Base-by-base conservation (phyloP, 2,797 vertebrate genomes). In the Uromys caudimaculatus region DNA sequence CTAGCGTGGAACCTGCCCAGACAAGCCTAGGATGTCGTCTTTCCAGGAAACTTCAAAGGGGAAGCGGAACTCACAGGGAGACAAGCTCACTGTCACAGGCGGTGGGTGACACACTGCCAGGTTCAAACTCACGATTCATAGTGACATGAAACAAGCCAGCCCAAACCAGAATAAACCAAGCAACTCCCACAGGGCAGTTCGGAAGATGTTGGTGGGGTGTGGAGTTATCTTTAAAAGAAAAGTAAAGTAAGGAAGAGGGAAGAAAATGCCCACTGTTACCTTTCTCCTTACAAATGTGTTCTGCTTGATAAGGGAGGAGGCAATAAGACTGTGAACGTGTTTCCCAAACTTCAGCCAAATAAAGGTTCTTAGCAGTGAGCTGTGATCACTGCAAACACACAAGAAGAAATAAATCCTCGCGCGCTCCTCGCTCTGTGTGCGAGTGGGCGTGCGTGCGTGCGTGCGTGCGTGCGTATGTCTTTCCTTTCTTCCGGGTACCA, bases 251-350 rank as follows among this genome's bases (percentile, higher is more conserved):
- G 24, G 56, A 54, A 24, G 21, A 75, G 92, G 71, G 44, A 93
- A 50, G 60, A 52, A 87, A 54, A 24, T 21, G 23, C 47, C 35
- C 35, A 71, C 32, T 6, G 21, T 52, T 50, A 90, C 47, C 35
- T 54, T 84, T 97, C 81, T 95, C 82, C 75, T 77, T 81, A 62
- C 16, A 52, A 79, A 85, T 93, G 19, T 62, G 83, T 62, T 64
- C 50, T 52, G 91, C 87, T 17, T 90, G 54, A 44, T 38, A 85
- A 88, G 32, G 71, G 73, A 93, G 56, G 41, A 54, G 56, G 56
- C 38, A 32, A 6, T 84, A 38, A 90, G 73, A 86, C 79, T 76
- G 79, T 44, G 41, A 60, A 64, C 54, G 11, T 90, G 5, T 87
- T 96, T 86, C 71, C 38, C 35, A 96, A 67, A 2, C 60, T 84